Evolutionary conservation across 2,888 invertebrate species (phyloP).

Genomic region (Dicyrtomina minuta): DNA sequence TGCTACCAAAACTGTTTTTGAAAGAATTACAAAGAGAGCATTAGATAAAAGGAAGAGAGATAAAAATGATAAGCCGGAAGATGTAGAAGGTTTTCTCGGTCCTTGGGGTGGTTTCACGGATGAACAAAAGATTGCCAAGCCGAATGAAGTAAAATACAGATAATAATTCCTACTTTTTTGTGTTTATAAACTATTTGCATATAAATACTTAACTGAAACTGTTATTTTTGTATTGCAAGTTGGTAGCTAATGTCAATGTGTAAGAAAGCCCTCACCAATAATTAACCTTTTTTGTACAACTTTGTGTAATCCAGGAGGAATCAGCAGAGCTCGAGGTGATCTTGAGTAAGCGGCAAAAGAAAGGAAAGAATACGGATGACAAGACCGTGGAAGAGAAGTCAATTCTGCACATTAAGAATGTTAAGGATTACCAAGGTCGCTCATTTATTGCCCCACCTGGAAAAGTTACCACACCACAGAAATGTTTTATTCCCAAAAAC

Average conservation of each 20-base stretch:
- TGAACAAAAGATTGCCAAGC: slow-evolving; percentile 83
- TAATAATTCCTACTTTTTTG: slow-evolving; percentile 4
- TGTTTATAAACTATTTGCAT: too few species aligned
- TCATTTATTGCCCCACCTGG: slow-evolving; percentile 91
- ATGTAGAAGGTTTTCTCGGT: slow-evolving; percentile 92
- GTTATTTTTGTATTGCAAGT: too few species aligned
- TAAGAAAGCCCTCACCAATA: too few species aligned
- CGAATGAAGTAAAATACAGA: slow-evolving; percentile 66
- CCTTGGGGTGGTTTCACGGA: slow-evolving; percentile 96
- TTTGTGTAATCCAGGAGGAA: slow-evolving; percentile 66
- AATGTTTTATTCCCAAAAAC: slow-evolving; percentile 94
- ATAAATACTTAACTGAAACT: too few species aligned
- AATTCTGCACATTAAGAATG: slow-evolving; percentile 87
- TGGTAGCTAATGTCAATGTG: too few species aligned
- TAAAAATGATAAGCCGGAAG: slow-evolving; percentile 84
- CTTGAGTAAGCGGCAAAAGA: slow-evolving; percentile 84
- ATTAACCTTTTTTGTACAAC: not conserved
- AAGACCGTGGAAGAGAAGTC: slow-evolving; percentile 94
- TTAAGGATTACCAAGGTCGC: slow-evolving; percentile 93
- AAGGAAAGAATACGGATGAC: slow-evolving; percentile 82
- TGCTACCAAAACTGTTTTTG: slow-evolving; percentile 86
- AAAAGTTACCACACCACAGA: slow-evolving; percentile 87
- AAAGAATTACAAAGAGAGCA: slow-evolving; percentile 71
- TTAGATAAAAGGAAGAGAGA: slow-evolving; percentile 79
- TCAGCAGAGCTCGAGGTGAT: slow-evolving; percentile 93